Percentiles rank a stretch among this genome's conserved stretches.
Evolutionary conservation across 2,888 invertebrate species (phyloP).

Genomic region (Hoplodrina blanda): DNA sequence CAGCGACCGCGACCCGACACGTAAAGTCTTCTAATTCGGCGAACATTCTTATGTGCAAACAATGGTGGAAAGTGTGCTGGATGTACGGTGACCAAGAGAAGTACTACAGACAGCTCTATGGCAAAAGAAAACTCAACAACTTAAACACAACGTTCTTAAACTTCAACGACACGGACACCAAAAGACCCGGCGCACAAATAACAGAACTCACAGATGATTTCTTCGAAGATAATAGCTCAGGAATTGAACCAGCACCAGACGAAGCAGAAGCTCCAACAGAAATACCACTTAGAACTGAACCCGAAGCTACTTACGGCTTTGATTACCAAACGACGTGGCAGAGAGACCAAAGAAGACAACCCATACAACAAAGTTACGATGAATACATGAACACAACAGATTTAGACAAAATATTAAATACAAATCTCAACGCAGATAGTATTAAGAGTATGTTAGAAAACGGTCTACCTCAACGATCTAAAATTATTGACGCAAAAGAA

Average conservation of each 20-base stretch:
- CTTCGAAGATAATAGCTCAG: conserved; percentile 79
- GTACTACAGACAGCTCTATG: conserved; percentile 95
- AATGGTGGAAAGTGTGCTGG: conserved; percentile 98
- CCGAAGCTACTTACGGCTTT: conserved; percentile 85
- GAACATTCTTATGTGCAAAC: conserved; percentile 95
- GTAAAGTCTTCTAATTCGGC: conserved; percentile 91
- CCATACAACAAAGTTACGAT: conserved; percentile 84
- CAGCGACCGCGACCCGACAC: conserved; percentile 88
- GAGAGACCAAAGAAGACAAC: conserved; percentile 89
- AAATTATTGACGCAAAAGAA: conserved; percentile 83
- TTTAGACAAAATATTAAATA: conserved; percentile 80
- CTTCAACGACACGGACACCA: conserved; percentile 80
- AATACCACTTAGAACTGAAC: conserved; percentile 76
- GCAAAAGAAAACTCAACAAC: conserved; percentile 88
- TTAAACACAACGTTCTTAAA: conserved; percentile 81
- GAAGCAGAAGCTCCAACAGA: conserved; percentile 71
- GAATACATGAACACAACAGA: conserved; percentile 81
- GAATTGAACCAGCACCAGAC: conserved; percentile 85
- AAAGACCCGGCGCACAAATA: conserved; percentile 87
- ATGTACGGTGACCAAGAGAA: conserved; percentile 96
- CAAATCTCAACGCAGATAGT: conserved; percentile 80
- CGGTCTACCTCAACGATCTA: conserved; percentile 83
- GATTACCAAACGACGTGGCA: conserved; percentile 83
- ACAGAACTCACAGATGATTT: conserved; percentile 89
- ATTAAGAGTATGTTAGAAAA: conserved; percentile 85